Conservation (phyloP, 2,797 vertebrate species). For the Urosaurus nigricauda region DNA sequence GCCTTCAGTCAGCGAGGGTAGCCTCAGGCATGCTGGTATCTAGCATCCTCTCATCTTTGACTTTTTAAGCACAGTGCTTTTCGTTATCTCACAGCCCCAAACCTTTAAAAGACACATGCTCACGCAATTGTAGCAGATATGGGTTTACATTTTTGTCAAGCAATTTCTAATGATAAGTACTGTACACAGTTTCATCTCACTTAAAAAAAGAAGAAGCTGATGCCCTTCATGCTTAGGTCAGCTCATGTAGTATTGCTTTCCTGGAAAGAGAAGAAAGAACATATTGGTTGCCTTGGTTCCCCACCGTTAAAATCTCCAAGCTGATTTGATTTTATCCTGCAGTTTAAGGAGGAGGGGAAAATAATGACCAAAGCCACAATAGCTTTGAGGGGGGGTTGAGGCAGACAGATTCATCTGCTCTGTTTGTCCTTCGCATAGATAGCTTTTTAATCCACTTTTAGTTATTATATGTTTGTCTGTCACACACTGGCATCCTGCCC, state of each 20-base stretch:
- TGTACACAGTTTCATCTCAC: not conserved
- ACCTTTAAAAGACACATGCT: not conserved
- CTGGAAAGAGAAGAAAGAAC: rapidly evolving
- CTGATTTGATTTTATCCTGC: slow-evolving; percentile 36
- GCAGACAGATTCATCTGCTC: not conserved
- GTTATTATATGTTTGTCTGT: not conserved
- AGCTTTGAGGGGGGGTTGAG: not conserved
- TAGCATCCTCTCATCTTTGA: not conserved
- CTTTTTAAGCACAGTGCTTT: not conserved
- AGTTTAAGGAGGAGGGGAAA: not conserved
- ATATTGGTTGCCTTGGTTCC: rapidly evolving
- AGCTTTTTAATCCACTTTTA: slow-evolving; percentile 3
- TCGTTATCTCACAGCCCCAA: not conserved
- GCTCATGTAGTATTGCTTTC: not conserved
- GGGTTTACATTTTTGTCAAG: not conserved
- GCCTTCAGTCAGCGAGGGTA: no score
- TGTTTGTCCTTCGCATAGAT: not conserved
- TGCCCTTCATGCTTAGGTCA: not conserved
- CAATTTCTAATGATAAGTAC: not conserved
- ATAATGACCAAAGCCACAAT: not conserved
- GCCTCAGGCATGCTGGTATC: not conserved
- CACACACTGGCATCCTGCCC: not conserved
- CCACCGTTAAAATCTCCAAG: not conserved
- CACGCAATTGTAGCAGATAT: not conserved
- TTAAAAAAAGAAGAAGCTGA: not conserved